Percentiles rank a stretch among this genome's conserved stretches.
Evolutionary conservation across 2,797 vertebrate genomes (phyloP).

Genomic region (Tapera naevia): DNA sequence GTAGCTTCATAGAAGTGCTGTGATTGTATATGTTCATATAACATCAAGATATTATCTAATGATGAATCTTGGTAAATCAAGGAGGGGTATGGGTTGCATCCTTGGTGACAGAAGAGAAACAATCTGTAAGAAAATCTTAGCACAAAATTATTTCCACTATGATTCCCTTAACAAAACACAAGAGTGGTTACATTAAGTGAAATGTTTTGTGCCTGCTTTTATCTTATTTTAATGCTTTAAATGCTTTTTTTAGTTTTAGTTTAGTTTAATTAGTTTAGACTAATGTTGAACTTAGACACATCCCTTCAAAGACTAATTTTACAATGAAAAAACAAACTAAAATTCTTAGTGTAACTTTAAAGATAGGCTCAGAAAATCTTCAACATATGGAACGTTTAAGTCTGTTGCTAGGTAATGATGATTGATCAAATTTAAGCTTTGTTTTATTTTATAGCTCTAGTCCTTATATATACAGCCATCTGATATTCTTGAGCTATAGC

Average conservation of each 20-base stretch:
- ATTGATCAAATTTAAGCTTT: not conserved
- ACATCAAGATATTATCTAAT: not conserved
- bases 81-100: not conserved
- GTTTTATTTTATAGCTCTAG: not conserved
- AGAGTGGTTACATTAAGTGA: not conserved
- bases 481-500: not conserved
- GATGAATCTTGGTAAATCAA: not conserved
- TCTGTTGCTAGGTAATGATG: not conserved
- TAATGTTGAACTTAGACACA: not conserved
- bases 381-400: not conserved
- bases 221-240: too few relatives aligned
- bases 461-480: not conserved
- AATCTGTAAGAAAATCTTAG: not conserved
- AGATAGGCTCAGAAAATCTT: not conserved
- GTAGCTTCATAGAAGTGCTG: not conserved
- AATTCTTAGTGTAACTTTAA: not conserved
- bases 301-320: not conserved
- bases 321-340: not conserved
- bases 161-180: not conserved
- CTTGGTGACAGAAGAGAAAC: not conserved
- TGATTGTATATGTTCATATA: not conserved
- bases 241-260: too few relatives aligned
- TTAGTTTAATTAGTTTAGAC: not conserved
- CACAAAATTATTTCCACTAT: not conserved
- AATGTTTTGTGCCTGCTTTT: not conserved